A percentile compares a stretch with the other conserved stretches of the same genome.
Conservation (phyloP, 2,113 vertebrate species). For the Hypanus sabinus region DNA sequence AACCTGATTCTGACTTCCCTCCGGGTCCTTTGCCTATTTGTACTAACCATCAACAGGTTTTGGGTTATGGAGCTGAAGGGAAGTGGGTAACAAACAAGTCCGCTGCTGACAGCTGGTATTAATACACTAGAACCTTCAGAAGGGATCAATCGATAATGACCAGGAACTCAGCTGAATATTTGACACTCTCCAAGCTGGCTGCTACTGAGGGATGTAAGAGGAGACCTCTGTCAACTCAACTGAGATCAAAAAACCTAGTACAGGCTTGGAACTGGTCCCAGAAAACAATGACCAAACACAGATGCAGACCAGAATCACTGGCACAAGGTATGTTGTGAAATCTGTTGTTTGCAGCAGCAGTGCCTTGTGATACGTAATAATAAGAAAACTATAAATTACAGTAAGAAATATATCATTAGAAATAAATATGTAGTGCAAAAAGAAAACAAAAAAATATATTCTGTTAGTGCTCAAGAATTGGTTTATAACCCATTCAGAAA, state of each 20-base stretch:
- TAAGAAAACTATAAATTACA: no score
- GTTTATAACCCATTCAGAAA: no score
- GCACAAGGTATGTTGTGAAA: no score
- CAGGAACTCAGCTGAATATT: not conserved
- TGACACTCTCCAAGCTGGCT: not conserved
- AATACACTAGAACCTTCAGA: not conserved
- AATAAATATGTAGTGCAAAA: no score
- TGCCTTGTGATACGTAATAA: no score
- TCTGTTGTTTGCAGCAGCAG: no score
- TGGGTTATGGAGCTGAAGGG: not conserved
- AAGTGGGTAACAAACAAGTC: not conserved
- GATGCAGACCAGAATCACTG: no score
- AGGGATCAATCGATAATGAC: not conserved
- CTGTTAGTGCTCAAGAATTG: no score
- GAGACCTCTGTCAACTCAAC: not conserved
- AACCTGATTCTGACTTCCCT: not conserved
- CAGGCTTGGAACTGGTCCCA: not conserved
- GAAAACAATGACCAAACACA: not conserved
- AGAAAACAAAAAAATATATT: no score
- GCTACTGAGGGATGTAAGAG: not conserved
- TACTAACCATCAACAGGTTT: not conserved
- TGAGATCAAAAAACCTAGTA: not conserved
- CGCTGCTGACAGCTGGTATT: not conserved
- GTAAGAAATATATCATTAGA: no score
- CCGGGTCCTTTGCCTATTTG: not conserved